phyloP scores from a whole-genome alignment of 2,888 invertebrate species.

The Parnassius smintheus region DNA sequence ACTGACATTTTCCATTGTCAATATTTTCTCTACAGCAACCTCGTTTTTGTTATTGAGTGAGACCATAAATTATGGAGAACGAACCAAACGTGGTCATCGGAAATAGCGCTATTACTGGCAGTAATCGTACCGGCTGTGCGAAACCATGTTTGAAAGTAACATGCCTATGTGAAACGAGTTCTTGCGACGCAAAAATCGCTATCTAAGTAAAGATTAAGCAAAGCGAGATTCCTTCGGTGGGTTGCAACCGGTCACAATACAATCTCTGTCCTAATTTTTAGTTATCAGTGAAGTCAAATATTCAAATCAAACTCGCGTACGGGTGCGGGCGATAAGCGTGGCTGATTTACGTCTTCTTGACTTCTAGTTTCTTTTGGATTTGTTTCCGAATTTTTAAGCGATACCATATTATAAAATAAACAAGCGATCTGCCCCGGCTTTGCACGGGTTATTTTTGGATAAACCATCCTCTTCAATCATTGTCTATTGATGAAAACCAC shows the following conservation, averaged over 20 bases:
- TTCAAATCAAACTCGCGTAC: constrained; percentile 48
- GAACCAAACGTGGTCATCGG: constrained; percentile 14
- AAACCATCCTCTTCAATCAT: too few species aligned
- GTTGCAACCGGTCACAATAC: constrained; percentile 49
- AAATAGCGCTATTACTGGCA: constrained; percentile 4
- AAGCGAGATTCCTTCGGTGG: constrained; percentile 31
- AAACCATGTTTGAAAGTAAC: constrained; percentile 18
- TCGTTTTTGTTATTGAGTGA: constrained; percentile 18
- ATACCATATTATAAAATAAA: neutral
- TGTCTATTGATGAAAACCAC: too few species aligned
- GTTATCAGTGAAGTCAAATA: constrained; percentile 68
- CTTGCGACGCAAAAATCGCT: constrained; percentile 31
- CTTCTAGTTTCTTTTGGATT: constrained; percentile 10
- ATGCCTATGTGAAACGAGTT: constrained; percentile 22
- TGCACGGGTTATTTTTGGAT: too few species aligned
- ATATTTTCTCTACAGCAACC: constrained; percentile 33
- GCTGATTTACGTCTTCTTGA: constrained; percentile 40
- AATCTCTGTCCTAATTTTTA: constrained; percentile 67
- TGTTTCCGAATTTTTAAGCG: constrained; percentile 12
- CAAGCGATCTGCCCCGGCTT: too few species aligned
- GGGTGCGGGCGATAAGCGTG: constrained; percentile 48
- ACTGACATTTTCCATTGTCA: constrained; percentile 36
- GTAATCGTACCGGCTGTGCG: constrained; percentile 11
- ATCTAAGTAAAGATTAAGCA: constrained; percentile 37
- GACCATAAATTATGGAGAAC: constrained; percentile 4